phyloP scores from a whole-genome alignment of 2,797 vertebrate genomes.

The Simalia tracyae region DNA sequence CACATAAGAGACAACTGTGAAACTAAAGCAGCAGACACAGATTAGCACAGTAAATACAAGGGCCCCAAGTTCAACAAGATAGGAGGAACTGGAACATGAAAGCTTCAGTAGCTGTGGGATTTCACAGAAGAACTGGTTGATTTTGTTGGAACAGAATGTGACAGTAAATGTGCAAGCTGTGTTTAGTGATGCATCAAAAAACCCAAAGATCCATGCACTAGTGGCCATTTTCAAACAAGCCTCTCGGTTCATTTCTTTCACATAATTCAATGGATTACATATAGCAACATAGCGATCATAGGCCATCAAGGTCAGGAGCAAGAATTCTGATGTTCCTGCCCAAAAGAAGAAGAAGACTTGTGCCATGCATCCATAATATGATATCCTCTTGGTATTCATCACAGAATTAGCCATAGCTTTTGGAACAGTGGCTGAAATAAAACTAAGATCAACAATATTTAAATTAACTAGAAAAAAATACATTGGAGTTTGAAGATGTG shows the following conservation, averaged over 20 bases:
- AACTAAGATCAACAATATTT: neutral
- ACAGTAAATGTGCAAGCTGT: neutral
- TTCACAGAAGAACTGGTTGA: slow-evolving; percentile 15
- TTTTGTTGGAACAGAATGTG: neutral
- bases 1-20: neutral
- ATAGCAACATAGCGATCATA: slow-evolving; percentile 1
- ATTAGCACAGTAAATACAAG: neutral
- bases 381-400: neutral
- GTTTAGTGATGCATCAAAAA: neutral
- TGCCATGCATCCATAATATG: slow-evolving; percentile 8
- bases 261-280: slow-evolving; percentile 5
- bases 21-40: neutral
- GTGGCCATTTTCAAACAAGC: neutral
- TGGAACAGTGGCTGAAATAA: slow-evolving; percentile 3
- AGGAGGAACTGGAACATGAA: neutral
- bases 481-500: slow-evolving; percentile 4
- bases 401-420: slow-evolving; percentile 7
- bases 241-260: neutral
- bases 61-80: neutral
- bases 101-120: slow-evolving; percentile 1
- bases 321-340: neutral
- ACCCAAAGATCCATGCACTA: neutral
- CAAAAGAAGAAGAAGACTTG: slow-evolving; percentile 15
- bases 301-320: neutral
- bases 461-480: slow-evolving; percentile 11